phyloP scores from a whole-genome alignment of 1,140 invertebrate genomes.

The Drosophila hydei region DNA sequence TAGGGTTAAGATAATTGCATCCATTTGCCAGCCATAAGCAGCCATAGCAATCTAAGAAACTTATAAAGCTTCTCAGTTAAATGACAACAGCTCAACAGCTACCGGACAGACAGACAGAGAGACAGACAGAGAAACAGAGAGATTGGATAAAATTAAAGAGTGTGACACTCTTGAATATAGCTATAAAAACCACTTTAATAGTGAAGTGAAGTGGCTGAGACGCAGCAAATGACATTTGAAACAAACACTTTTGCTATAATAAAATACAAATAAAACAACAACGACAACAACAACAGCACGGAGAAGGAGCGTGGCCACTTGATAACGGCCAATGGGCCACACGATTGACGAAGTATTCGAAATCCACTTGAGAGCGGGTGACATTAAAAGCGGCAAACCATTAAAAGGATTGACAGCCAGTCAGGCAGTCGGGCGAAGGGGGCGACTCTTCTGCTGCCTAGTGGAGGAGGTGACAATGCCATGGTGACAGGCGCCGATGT shows the following conservation, averaged over 20 bases:
- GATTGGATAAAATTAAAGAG: constrained; percentile 29
- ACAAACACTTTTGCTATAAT: constrained; percentile 68
- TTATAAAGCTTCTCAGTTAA: constrained; percentile 56
- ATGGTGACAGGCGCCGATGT: constrained; percentile 23
- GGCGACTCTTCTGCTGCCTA: neutral
- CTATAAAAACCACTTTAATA: constrained; percentile 1
- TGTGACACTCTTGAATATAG: constrained; percentile 7
- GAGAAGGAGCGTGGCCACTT: constrained; percentile 42
- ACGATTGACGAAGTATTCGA: constrained; percentile 64
- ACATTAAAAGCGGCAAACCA: constrained; percentile 61
- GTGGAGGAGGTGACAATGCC: constrained; percentile 1
- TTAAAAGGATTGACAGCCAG: constrained; percentile 71
- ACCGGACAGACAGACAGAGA: constrained; percentile 16
- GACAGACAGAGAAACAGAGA: constrained; percentile 8
- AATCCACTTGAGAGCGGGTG: constrained; percentile 50
- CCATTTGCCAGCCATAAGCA: constrained; percentile 1
- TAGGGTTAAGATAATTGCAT: constrained; percentile 1
- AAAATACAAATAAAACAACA: constrained; percentile 68
- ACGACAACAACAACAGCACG: neutral
- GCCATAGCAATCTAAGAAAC: constrained; percentile 27
- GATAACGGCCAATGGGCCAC: constrained; percentile 25
- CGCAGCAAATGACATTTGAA: constrained; percentile 58
- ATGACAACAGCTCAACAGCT: constrained; percentile 2
- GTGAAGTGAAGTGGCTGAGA: constrained; percentile 2
- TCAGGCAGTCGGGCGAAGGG: constrained; percentile 4